Percentiles rank a stretch among this genome's conserved stretches.
Conservation (phyloP, 1,140 invertebrate genomes). For the Hetaerina americana region DNA sequence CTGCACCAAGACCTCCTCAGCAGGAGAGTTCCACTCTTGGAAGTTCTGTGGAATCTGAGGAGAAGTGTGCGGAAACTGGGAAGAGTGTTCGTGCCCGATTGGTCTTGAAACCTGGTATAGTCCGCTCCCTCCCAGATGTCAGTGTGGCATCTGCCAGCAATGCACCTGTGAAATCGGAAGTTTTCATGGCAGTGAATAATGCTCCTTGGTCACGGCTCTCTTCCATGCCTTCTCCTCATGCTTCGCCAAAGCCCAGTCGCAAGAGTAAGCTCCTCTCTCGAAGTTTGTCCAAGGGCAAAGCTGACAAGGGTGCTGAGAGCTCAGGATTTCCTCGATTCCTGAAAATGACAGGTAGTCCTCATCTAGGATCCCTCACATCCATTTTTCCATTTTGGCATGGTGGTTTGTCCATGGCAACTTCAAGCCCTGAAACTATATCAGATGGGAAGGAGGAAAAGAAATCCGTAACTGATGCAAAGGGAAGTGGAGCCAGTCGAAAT, state of each 20-base stretch:
- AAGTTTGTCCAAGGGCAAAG: background rate
- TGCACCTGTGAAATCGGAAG: too few species aligned
- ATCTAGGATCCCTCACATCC: background rate
- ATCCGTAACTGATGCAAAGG: too few species aligned
- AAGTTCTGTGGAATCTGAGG: background rate
- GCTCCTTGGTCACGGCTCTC: too few species aligned
- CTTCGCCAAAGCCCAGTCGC: background rate
- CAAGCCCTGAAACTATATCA: too few species aligned
- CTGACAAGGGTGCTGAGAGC: background rate
- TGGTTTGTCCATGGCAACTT: too few species aligned
- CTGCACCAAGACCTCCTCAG: slow-evolving; percentile 25
- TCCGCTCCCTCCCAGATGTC: slow-evolving; percentile 5
- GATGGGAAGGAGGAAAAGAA: too few species aligned
- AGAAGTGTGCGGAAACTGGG: background rate
- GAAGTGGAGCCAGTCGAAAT: too few species aligned
- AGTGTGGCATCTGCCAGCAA: background rate
- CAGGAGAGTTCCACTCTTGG: slow-evolving; percentile 1
- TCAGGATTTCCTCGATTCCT: background rate
- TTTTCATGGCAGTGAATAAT: background rate
- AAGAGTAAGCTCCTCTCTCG: background rate
- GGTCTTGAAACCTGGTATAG: slow-evolving; percentile 12
- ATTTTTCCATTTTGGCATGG: background rate
- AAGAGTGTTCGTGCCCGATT: slow-evolving; percentile 8
- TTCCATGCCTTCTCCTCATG: background rate
- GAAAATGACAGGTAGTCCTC: background rate